Conservation (phyloP, 2,797 vertebrate species). For the Hapalemur alaotrensis region DNA sequence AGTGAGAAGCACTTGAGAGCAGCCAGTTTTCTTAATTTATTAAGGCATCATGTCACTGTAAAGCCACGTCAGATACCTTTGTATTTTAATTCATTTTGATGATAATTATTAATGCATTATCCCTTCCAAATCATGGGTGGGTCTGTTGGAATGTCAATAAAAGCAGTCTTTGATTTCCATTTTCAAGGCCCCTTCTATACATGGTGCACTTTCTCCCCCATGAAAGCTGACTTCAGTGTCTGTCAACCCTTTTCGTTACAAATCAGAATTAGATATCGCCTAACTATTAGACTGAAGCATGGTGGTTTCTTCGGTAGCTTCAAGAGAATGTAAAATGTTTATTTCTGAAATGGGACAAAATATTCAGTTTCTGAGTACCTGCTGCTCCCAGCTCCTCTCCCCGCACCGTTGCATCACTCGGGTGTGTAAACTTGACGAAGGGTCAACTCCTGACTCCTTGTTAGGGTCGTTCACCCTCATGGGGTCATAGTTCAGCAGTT, state of each 20-base stretch:
- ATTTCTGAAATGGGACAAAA: neutral
- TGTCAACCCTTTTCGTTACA: neutral
- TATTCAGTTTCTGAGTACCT: neutral
- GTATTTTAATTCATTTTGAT: conserved; percentile 41
- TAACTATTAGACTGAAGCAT: neutral
- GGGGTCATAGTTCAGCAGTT: fast-evolving
- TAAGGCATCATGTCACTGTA: conserved; percentile 83
- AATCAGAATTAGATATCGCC: neutral
- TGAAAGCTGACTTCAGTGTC: neutral
- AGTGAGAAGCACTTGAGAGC: conserved; percentile 84
- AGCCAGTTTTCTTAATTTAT: conserved; percentile 83
- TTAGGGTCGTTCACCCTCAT: fast-evolving
- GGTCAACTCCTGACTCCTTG: fast-evolving
- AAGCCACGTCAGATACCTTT: conserved; percentile 29
- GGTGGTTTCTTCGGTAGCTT: neutral
- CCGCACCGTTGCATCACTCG: fast-evolving
- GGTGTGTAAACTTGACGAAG: neutral
- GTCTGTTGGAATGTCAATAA: conserved; percentile 79
- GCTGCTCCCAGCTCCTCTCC: neutral
- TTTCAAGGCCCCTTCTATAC: conserved; percentile 68
- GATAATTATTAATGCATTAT: conserved; percentile 55
- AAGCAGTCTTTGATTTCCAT: conserved; percentile 73
- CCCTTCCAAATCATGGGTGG: conserved; percentile 44
- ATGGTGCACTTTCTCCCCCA: neutral
- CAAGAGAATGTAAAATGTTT: neutral